Percentiles rank a stretch among this genome's conserved stretches.
Evolutionary conservation across 2,888 invertebrate species (phyloP).

Genomic region (Onthophagus sagittarius): DNA sequence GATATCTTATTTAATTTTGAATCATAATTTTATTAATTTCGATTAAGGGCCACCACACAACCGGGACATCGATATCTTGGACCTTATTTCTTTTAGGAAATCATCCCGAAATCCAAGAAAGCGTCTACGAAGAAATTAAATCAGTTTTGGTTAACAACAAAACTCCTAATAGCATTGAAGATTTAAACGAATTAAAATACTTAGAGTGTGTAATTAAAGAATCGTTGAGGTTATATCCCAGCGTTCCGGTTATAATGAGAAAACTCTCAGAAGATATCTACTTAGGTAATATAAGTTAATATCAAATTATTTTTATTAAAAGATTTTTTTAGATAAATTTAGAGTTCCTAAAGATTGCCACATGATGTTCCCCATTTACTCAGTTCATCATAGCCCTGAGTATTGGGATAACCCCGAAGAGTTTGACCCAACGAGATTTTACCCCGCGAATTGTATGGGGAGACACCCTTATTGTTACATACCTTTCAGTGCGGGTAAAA

Average conservation of each 20-base stretch:
- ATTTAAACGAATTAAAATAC: constrained; percentile 36
- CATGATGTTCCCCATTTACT: not conserved
- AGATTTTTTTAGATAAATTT: constrained; percentile 11
- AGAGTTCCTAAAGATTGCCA: constrained; percentile 1
- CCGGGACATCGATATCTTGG: constrained; percentile 43
- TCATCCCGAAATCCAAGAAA: constrained; percentile 41
- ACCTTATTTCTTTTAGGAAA: constrained; percentile 43
- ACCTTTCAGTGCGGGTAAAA: constrained; percentile 16
- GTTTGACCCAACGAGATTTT: constrained; percentile 16
- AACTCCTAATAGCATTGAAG: constrained; percentile 29
- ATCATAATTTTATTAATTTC: constrained; percentile 6
- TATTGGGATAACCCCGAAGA: constrained; percentile 13
- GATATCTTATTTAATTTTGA: not conserved
- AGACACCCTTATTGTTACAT: constrained; percentile 18
- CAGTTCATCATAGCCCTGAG: constrained; percentile 3
- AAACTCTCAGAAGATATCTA: constrained; percentile 31
- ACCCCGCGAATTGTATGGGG: constrained; percentile 6
- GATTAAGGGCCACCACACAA: constrained; percentile 45
- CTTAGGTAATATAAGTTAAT: constrained; percentile 30
- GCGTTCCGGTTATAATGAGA: constrained; percentile 36
- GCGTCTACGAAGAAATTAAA: constrained; percentile 32
- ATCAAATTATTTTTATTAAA: not conserved
- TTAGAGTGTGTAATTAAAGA: constrained; percentile 39
- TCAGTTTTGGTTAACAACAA: constrained; percentile 29
- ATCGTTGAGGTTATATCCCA: constrained; percentile 36